Base-by-base conservation (phyloP, 2,113 vertebrate genomes). In the Lamprotornis superbus region DNA sequence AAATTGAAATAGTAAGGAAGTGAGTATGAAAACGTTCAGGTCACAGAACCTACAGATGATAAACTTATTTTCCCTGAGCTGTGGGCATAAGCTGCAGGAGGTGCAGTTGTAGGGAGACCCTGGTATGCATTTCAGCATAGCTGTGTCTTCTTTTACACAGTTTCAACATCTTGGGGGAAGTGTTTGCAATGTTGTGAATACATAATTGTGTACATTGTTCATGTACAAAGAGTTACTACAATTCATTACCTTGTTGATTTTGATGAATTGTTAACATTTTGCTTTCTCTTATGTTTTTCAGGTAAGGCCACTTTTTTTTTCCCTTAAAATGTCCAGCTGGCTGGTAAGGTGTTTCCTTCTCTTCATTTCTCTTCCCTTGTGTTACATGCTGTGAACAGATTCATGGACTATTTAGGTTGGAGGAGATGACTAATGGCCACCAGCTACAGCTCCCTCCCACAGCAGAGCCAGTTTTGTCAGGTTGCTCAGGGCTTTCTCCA, bases 281-380 rank as follows among this genome's bases (percentile, higher is more conserved):
- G 15, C 61, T 94, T 87, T 91, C 35, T 91, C 15, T 95, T 93
- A 57, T 65, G 30, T 95, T 97, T 97, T 97, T 89, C 84, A 97
- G 89, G 80, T 94, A 96, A 97, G 94, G 60, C 23, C 50, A n/a
- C 22, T 89, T 94, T n/a, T 31, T n/a, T n/a, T 94, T 94, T 61
- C 56, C 63, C 39, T 91, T 96, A 70, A 93, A 73, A 55, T 49
- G 67, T 42, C 47, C 82, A 35, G 15, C 31, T 90, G 79, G 30
- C 44, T 87, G 91, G 95, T 90, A 89, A 94, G 94, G 91, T 90
- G 25, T 55, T 77, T 68, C 46, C 82, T 67, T 91, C 28, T 87
- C 49, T 83, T 90, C 9, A 39, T 64, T 83, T 74, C 25, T 82
- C 21, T 71, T 93, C 35, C 17, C 7, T 33, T 7, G 2, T 28